Percentiles rank a stretch among this genome's conserved stretches.
phyloP scores from a whole-genome alignment of 1,140 invertebrate species.

The Zaprionus capensis region DNA sequence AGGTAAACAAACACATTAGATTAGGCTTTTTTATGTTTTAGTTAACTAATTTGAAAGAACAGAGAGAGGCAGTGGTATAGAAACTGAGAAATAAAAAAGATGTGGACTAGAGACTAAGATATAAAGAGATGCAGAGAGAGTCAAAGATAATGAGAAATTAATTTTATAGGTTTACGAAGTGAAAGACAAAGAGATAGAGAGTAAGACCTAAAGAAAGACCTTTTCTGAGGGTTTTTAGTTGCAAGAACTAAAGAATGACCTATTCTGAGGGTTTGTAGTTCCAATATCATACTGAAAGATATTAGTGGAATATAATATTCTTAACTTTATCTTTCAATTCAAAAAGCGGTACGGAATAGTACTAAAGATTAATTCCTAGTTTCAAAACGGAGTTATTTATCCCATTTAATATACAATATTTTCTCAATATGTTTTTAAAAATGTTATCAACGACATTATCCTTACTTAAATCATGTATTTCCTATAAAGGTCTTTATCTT shows the following conservation, averaged over 20 bases:
- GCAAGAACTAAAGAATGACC: neutral
- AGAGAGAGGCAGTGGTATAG: too few species aligned
- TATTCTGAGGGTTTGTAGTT: neutral
- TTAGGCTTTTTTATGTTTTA: neutral
- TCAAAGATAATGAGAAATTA: neutral
- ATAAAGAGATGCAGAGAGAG: neutral
- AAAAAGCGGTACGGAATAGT: too few species aligned
- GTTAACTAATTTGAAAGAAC: neutral
- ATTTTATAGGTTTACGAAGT: too few species aligned
- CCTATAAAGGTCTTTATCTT: too few species aligned
- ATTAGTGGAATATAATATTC: neutral
- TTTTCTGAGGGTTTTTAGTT: neutral
- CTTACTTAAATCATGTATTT: too few species aligned
- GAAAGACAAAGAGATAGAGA: neutral
- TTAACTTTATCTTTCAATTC: neutral
- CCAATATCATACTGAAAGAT: neutral
- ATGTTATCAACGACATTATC: too few species aligned
- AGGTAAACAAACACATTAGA: slow-evolving; percentile 22
- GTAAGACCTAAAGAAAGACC: neutral
- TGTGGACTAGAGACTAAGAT: neutral
- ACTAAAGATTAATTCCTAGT: too few species aligned
- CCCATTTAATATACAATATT: too few species aligned
- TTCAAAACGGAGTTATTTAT: too few species aligned
- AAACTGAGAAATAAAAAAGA: neutral
- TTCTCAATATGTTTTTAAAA: too few species aligned